Conservation (phyloP, 2,888 invertebrate species). For the Parelbella ahira region DNA sequence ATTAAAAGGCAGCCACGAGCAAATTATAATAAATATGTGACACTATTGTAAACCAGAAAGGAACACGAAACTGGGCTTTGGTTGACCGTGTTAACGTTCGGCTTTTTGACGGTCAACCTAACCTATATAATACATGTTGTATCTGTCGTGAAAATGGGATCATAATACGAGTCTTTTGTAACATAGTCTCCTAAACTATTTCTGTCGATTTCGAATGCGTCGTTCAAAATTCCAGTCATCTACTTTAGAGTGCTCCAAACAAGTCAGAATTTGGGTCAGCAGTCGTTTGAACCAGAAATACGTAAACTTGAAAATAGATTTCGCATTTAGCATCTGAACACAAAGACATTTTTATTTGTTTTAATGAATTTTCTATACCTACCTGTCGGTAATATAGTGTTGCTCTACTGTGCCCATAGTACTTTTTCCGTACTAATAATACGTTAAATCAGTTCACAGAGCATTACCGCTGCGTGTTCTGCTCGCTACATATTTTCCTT, state of each 20-base stretch:
- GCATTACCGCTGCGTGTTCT: no score
- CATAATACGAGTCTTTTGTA: constrained; percentile 37
- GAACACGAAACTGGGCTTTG: no score
- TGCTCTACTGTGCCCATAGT: no score
- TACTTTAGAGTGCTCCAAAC: constrained; percentile 48
- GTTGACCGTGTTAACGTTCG: no score
- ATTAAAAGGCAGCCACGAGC: no score
- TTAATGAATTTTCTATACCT: constrained; percentile 1
- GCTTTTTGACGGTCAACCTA: no score
- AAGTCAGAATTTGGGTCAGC: constrained; percentile 65
- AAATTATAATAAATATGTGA: no score
- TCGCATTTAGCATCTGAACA: constrained; percentile 50
- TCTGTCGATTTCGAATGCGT: constrained; percentile 32
- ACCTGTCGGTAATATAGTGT: background rate
- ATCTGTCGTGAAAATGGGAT: constrained; percentile 14
- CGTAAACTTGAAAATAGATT: constrained; percentile 75
- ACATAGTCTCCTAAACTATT: constrained; percentile 33
- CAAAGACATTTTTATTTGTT: constrained; percentile 37
- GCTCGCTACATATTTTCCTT: constrained; percentile 4
- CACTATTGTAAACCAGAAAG: no score
- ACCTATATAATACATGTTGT: no score
- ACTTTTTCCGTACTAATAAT: no score
- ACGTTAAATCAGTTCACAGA: no score
- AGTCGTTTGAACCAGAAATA: constrained; percentile 51
- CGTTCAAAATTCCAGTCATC: constrained; percentile 48